Conservation (phyloP, 2,797 vertebrate species). For the Macropodus opercularis region DNA sequence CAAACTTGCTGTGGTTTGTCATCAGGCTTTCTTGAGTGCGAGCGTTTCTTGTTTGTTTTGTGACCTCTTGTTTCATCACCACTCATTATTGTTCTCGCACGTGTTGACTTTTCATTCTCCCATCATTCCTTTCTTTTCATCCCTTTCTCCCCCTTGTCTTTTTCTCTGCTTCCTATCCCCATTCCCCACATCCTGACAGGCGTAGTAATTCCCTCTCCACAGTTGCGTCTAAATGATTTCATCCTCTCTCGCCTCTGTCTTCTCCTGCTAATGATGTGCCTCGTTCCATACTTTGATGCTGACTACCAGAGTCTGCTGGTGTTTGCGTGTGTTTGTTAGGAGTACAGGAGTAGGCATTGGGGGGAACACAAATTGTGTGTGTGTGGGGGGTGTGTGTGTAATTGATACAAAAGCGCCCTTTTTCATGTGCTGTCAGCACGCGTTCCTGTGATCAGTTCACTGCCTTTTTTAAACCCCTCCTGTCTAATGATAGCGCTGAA, state of each 20-base stretch:
- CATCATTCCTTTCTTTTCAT: constrained; percentile 29
- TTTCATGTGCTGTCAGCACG: constrained; percentile 72
- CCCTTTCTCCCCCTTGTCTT: constrained; percentile 21
- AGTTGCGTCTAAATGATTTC: constrained; percentile 73
- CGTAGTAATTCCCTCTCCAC: constrained; percentile 68
- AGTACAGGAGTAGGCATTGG: constrained; percentile 21
- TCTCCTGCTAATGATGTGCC: constrained; percentile 75
- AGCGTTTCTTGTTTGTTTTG: constrained; percentile 10
- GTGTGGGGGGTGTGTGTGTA: constrained; percentile 6
- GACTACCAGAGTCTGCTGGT: constrained; percentile 43
- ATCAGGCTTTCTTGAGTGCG: constrained; percentile 3
- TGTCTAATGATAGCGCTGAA: constrained; percentile 60
- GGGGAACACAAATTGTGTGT: constrained; percentile 30
- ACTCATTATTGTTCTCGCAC: constrained; percentile 22
- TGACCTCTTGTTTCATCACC: constrained; percentile 11
- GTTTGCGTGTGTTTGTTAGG: constrained; percentile 26
- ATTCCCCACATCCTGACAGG: constrained; percentile 50
- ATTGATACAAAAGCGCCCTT: constrained; percentile 54
- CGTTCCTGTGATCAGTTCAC: constrained; percentile 40
- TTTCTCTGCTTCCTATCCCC: constrained; percentile 7
- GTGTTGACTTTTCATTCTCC: constrained; percentile 51
- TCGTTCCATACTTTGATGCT: constrained; percentile 76
- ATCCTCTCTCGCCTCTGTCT: constrained; percentile 64
- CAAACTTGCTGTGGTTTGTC: constrained; percentile 11
- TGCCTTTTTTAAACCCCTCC: constrained; percentile 54